Evolutionary conservation across 2,797 vertebrate species (phyloP).

Genomic region (Pipistrellus nathusii): DNA sequence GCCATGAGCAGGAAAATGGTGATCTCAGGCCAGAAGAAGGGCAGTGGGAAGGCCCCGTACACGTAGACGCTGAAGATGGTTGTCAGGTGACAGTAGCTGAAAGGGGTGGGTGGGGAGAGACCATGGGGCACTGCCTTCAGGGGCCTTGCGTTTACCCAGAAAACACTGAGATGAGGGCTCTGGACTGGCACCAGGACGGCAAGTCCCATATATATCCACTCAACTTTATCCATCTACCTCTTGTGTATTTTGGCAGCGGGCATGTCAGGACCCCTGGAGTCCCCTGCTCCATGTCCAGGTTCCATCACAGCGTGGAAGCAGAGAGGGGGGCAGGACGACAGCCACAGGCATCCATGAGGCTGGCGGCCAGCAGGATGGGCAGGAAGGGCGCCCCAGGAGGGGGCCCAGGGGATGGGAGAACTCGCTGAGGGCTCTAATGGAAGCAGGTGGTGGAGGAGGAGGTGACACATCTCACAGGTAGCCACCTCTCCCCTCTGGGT

Average conservation of each 20-base stretch:
- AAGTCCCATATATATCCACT: not conserved
- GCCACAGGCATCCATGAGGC: not conserved
- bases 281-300: not conserved
- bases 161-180: not conserved
- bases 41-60: constrained; percentile 66
- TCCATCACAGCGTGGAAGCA: not conserved
- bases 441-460: not conserved
- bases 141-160: not conserved
- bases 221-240: not conserved
- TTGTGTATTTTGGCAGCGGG: not conserved
- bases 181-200: rapidly evolving
- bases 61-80: constrained; percentile 81
- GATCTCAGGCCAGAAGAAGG: rapidly evolving
- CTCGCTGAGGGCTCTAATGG: not conserved
- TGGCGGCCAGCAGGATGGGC: not conserved
- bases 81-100: constrained; percentile 79
- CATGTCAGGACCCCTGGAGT: not conserved
- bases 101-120: not conserved
- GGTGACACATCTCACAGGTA: not conserved
- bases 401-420: not conserved
- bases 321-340: too few species aligned
- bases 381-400: not conserved
- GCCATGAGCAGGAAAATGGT: rapidly evolving
- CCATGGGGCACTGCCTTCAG: rapidly evolving
- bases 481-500: not conserved